These are phyloP conservation scores for Pinna nobilis DNA, from an alignment of 1,140 invertebrate genomes.

Conservation along the genomic window DNA sequence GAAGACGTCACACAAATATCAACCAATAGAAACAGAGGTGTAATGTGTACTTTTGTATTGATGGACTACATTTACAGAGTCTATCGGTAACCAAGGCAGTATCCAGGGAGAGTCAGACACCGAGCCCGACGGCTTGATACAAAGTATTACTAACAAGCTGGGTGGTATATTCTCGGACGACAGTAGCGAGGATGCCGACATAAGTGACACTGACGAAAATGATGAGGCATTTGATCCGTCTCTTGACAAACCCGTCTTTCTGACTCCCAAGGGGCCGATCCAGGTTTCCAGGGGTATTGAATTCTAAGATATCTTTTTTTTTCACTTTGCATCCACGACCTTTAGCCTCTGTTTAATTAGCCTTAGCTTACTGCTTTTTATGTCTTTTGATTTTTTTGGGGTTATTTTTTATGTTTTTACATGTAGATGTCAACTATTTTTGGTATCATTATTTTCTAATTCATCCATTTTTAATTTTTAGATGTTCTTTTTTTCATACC, in stretches of 20 bases:
- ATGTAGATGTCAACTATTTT: background rate
- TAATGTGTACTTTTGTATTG: background rate
- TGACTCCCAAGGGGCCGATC: constrained; percentile 70
- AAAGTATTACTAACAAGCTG: constrained; percentile 69
- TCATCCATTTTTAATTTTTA: background rate
- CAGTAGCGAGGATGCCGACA: constrained; percentile 83
- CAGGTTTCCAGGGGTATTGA: constrained; percentile 54
- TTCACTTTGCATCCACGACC: background rate
- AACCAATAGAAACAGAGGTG: no score
- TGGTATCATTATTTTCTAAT: background rate
- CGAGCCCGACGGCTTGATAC: constrained; percentile 81
- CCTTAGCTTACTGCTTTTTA: background rate
- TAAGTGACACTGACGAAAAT: constrained; percentile 78
- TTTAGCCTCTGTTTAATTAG: background rate
- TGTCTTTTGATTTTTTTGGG: background rate
- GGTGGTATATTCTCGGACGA: constrained; percentile 82
- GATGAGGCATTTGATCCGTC: constrained; percentile 67
- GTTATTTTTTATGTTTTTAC: background rate
- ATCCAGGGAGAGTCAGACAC: constrained; percentile 86
- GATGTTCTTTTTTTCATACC: no score
- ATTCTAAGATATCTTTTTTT: background rate
- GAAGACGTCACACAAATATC: no score
- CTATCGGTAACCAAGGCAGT: constrained; percentile 71
- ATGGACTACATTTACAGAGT: constrained; percentile 58
- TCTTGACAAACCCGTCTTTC: constrained; percentile 70